Base-by-base conservation (phyloP, 30 jellyfish, hydroid and myxozoan genomes). In the Cassiopea andromeda region DNA sequence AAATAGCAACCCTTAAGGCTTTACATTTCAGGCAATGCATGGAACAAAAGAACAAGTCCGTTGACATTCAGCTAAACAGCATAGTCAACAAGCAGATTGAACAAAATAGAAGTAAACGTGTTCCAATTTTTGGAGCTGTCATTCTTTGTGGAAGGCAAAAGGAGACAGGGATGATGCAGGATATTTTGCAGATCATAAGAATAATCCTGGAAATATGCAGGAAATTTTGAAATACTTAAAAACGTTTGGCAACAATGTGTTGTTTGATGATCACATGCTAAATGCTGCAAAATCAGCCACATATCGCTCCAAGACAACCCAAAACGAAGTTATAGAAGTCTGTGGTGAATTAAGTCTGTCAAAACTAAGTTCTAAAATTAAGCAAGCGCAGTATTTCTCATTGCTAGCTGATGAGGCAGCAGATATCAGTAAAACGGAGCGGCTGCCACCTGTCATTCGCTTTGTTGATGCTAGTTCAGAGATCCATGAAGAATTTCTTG, bases 361-460 rank as follows among this genome's bases (percentile, higher is more conserved):
- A 7, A 69, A 10, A 48, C 38, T 79, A 1, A 70, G 59, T 14
- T 1, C 72, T 14, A 83, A 75, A 87, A 48, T 75, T 15, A 85
- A 27, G 38, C 38, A 27, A 27, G 38, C 38, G 38, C 38, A 27
- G 38, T 27, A 27, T 27, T 27, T 27, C 72, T n/a, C 96, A 1
- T 50, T 89, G 2, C 60, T 89, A 12, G 96, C 96, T 38, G 88
- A 89, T 44, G 92, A 89, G 66, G 96, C 88, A 0, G 81, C 81
- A 67, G 87, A 81, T 43, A 16, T 46, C 9, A 59, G 78, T 58
- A 89, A 89, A 46, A 46, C 1, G 44, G 96, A 89, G 76, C 96
- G 70, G 54, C 68, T 89, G 96, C 67, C 96, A 2, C 45, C 80
- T 44, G 88, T 89, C 45, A 17, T 73, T 7, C 88, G 92, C 1